Evolutionary conservation across 2,888 invertebrate species (phyloP).

Genomic region (Pogonocherus hispidulus): DNA sequence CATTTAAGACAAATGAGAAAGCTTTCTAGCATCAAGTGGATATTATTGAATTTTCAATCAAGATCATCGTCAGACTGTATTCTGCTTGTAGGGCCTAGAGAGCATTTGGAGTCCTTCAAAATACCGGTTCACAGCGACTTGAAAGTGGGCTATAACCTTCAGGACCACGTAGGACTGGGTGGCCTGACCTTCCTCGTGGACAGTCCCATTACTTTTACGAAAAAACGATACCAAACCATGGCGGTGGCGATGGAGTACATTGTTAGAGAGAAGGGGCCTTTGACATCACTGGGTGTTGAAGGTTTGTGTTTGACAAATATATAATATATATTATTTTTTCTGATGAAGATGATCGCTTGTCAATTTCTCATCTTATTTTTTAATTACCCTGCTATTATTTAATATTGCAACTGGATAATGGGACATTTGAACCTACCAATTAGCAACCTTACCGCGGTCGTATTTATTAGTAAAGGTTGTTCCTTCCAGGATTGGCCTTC

Average conservation of each 20-base stretch:
- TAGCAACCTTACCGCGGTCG: no score
- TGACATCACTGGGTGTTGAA: slow-evolving; percentile 87
- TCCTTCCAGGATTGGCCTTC: slow-evolving; percentile 75
- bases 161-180: slow-evolving; percentile 90
- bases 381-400: no score
- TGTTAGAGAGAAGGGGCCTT: slow-evolving; percentile 83
- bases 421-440: no score
- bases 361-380: no score
- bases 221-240: slow-evolving; percentile 82
- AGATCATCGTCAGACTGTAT: no score
- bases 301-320: slow-evolving; percentile 65
- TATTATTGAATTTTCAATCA: no score
- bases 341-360: no score
- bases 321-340: no score
- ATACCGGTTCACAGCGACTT: slow-evolving; percentile 83
- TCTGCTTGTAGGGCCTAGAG: slow-evolving; percentile 74
- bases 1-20: no score
- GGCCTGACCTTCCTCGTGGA: slow-evolving; percentile 87
- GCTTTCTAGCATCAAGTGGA: no score
- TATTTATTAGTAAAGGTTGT: no score
- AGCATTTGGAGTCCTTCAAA: slow-evolving; percentile 79
- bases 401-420: no score
- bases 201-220: slow-evolving; percentile 84
- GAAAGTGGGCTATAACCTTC: slow-evolving; percentile 86
- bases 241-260: slow-evolving; percentile 87